Percentiles rank a stretch among this genome's conserved stretches.
Evolutionary conservation across 1,140 invertebrate species (phyloP).

Genomic region (Heliconius nattereri): DNA sequence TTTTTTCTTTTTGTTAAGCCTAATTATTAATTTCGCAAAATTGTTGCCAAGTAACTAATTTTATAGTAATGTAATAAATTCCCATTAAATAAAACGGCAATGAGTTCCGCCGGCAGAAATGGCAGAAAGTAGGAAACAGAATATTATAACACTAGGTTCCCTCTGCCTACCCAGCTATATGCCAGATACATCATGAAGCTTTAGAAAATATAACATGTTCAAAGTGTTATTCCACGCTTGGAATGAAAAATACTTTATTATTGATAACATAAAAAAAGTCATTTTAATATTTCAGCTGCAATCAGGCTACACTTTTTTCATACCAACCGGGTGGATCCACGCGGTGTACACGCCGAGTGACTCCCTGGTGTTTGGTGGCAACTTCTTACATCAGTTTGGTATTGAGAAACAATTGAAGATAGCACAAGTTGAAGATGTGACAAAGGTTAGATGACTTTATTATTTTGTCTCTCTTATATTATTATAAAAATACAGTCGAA

Average conservation of each 20-base stretch:
- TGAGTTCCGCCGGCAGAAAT: not conserved
- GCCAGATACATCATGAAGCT: not conserved
- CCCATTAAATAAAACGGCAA: not conserved
- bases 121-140: not conserved
- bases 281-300: constrained; percentile 70
- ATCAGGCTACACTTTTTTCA: constrained; percentile 96
- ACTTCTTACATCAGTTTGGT: constrained; percentile 97
- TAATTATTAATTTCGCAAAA: not conserved
- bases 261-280: no score
- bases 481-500: no score
- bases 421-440: constrained; percentile 96
- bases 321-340: constrained; percentile 97
- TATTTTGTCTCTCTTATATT: not conserved
- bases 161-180: not conserved
- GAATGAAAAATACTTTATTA: no score
- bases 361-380: constrained; percentile 96
- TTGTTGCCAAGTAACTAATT: not conserved
- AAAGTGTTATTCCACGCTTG: no score
- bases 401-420: constrained; percentile 93
- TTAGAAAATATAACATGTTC: no score
- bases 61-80: no score
- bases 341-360: constrained; percentile 94
- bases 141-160: not conserved
- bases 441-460: constrained; percentile 84
- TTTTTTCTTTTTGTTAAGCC: no score